Evolutionary conservation across 30 jellyfish, hydroid and myxozoan species (phyloP).

Genomic region (Aurelia aurita complex sp. Pacific): DNA sequence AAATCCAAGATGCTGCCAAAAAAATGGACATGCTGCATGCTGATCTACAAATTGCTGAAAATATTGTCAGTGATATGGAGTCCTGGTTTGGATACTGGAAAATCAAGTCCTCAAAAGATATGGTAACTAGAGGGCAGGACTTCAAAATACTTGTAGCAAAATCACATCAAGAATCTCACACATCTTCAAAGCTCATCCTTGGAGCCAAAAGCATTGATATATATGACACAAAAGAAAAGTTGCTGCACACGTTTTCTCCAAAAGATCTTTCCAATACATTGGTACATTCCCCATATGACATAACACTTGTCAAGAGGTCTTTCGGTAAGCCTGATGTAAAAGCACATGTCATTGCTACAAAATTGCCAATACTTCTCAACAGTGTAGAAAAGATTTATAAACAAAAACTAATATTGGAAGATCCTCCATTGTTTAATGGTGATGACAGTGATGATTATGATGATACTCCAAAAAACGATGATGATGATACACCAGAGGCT

Average conservation of each 20-base stretch:
- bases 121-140: conserved; percentile 20
- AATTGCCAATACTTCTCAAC: conserved; percentile 46
- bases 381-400: conserved; percentile 35
- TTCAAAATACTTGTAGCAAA: conserved; percentile 52
- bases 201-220: conserved; percentile 41
- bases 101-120: conserved; percentile 5
- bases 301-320: conserved; percentile 47
- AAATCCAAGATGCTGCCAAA: conserved; percentile 46
- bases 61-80: conserved; percentile 69
- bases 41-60: conserved; percentile 75
- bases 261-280: conserved; percentile 40
- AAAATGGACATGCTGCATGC: conserved; percentile 63
- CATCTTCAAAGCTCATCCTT: conserved; percentile 43
- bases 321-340: conserved; percentile 70
- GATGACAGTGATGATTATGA: conserved; percentile 34
- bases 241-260: conserved; percentile 28
- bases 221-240: conserved; percentile 18
- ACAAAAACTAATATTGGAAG: conserved; percentile 47
- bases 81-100: conserved; percentile 96
- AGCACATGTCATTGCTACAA: conserved; percentile 65
- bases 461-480: background rate
- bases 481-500: too few relatives aligned
- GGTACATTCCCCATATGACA: conserved; percentile 88
- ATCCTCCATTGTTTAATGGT: conserved; percentile 38
- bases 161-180: conserved; percentile 74